These are phyloP conservation scores for Apis laboriosa DNA, from an alignment of 1,140 invertebrate genomes.

Conservation along the genomic window DNA sequence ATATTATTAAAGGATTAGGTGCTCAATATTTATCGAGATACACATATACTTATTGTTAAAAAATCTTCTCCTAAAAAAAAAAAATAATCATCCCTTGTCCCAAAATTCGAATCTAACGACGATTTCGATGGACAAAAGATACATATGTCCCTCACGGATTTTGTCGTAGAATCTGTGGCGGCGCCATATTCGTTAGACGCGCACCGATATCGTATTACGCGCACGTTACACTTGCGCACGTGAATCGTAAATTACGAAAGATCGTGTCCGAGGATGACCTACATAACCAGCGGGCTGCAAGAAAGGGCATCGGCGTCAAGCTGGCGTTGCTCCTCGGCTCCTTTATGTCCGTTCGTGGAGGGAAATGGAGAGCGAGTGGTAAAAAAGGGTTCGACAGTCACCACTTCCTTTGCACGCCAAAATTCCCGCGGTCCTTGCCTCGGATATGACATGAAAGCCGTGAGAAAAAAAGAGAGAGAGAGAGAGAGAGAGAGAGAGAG, in stretches of 20 bases:
- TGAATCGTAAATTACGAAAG: slow-evolving; percentile 72
- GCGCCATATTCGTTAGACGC: slow-evolving; percentile 12
- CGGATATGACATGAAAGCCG: slow-evolving; percentile 59
- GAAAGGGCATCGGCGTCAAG: slow-evolving; percentile 72
- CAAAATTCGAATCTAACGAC: not conserved
- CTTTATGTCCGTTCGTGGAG: slow-evolving; percentile 60
- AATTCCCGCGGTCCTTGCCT: slow-evolving; percentile 70
- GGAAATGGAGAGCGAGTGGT: slow-evolving; percentile 51
- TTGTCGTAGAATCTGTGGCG: slow-evolving; percentile 18
- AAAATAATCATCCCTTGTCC: not conserved
- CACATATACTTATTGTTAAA: no score
- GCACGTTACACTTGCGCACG: slow-evolving; percentile 57
- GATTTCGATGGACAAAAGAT: not conserved
- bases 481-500: not conserved
- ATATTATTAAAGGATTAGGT: no score
- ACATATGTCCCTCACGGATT: slow-evolving; percentile 19
- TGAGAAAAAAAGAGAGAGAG: slow-evolving; percentile 70
- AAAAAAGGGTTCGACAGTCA: slow-evolving; percentile 72
- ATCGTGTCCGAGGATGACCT: slow-evolving; percentile 76
- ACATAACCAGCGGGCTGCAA: slow-evolving; percentile 74
- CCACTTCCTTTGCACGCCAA: slow-evolving; percentile 70
- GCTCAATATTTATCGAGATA: no score
- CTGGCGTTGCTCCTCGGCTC: slow-evolving; percentile 48
- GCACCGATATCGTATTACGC: slow-evolving; percentile 58
- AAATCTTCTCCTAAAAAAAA: not conserved